Evolutionary conservation across 1,140 invertebrate species (phyloP).

Genomic region (Nomia melanderi): DNA sequence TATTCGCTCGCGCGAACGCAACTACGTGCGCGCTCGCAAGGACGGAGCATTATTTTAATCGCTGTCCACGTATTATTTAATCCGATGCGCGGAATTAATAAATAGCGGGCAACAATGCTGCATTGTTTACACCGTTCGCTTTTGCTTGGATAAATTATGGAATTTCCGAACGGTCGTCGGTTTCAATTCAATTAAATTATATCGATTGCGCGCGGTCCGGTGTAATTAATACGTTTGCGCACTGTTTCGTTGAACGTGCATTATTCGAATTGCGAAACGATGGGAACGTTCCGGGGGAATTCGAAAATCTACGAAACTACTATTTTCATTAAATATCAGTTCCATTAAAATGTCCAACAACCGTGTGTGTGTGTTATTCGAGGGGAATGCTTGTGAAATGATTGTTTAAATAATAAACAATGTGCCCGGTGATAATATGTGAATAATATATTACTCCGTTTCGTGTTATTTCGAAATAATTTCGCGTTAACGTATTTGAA

Average conservation of each 20-base stretch:
- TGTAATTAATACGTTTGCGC: conserved; percentile 2
- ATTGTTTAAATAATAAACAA: too few species aligned
- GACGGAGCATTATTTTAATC: conserved; percentile 44
- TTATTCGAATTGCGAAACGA: neutral
- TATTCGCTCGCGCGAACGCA: neutral
- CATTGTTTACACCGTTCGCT: neutral
- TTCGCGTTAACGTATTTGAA: too few species aligned
- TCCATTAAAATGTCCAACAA: too few species aligned
- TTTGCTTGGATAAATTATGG: neutral
- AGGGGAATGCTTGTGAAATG: too few species aligned
- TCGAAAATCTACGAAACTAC: too few species aligned
- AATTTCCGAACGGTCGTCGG: neutral
- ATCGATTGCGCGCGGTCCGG: neutral
- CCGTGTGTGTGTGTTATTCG: too few species aligned
- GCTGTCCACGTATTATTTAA: conserved; percentile 41
- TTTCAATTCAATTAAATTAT: conserved; percentile 22
- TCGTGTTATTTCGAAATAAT: too few species aligned
- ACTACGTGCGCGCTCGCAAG: conserved; percentile 15
- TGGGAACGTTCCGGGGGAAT: too few species aligned
- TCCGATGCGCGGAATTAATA: conserved; percentile 32
- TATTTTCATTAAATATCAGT: too few species aligned
- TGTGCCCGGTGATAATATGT: too few species aligned
- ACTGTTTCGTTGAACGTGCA: conserved; percentile 3
- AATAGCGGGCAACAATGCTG: neutral
- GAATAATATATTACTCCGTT: too few species aligned